phyloP scores from a whole-genome alignment of 2,888 invertebrate genomes.

The Aleiodes leptofemur region DNA sequence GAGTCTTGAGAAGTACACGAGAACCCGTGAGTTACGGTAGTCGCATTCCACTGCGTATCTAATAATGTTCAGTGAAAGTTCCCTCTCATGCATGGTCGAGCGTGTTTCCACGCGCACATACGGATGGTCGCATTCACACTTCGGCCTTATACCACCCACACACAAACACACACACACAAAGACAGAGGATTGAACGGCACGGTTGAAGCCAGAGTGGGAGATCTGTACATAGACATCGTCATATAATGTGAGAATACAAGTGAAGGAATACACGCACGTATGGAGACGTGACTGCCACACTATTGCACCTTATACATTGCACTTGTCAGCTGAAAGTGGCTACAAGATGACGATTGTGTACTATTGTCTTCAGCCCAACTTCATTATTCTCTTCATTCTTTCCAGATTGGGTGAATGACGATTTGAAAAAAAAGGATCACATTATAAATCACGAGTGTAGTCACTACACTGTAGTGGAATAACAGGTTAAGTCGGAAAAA shows the following conservation, averaged over 20 bases:
- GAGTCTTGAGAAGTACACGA: slow-evolving; percentile 39
- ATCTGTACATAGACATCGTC: slow-evolving; percentile 46
- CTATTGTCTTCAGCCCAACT: neutral
- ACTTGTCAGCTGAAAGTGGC: slow-evolving; percentile 46
- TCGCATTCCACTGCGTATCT: slow-evolving; percentile 73
- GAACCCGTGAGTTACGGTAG: slow-evolving; percentile 68
- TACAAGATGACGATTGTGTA: slow-evolving; percentile 9
- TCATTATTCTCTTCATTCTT: too few species aligned
- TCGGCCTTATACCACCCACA: slow-evolving; percentile 29
- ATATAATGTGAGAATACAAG: slow-evolving; percentile 18
- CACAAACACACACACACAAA: slow-evolving; percentile 40
- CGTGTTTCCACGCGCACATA: slow-evolving; percentile 65
- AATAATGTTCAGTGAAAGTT: slow-evolving; percentile 74
- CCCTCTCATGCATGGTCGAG: slow-evolving; percentile 66
- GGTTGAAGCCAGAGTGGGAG: slow-evolving; percentile 35
- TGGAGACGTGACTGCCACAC: slow-evolving; percentile 32
- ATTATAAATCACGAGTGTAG: too few species aligned
- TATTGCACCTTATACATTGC: slow-evolving; percentile 37
- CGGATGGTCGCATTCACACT: slow-evolving; percentile 55
- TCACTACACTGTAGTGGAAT: too few species aligned
- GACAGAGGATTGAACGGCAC: slow-evolving; percentile 39
- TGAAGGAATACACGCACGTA: slow-evolving; percentile 32
- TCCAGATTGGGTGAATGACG: too few species aligned
- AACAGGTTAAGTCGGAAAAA: too few species aligned
- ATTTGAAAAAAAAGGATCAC: too few species aligned